These are phyloP conservation scores for Chelon auratus DNA, from an alignment of 2,797 vertebrate genomes.

Conservation along the genomic window DNA sequence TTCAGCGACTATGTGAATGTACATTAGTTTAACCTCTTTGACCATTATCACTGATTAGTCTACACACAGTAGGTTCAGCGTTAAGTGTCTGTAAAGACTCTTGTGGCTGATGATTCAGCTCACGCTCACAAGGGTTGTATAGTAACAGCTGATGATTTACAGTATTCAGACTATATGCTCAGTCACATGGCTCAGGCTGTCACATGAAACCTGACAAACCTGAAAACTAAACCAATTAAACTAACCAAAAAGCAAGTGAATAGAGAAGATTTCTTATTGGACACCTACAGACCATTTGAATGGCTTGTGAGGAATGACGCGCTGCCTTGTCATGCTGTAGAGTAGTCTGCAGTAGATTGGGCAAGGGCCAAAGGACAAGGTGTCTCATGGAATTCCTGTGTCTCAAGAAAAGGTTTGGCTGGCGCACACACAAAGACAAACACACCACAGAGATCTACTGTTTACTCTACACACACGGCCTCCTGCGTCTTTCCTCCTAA, in stretches of 20 bases:
- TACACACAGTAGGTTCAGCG: not conserved
- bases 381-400: conserved; percentile 57
- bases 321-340: not conserved
- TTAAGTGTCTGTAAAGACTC: conserved; percentile 4
- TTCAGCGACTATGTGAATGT: not conserved
- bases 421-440: conserved; percentile 12
- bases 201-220: conserved; percentile 25
- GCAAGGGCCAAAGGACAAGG: conserved; percentile 47
- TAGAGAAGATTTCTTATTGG: not conserved
- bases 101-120: not conserved
- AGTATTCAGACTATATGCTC: conserved; percentile 13
- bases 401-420: conserved; percentile 37
- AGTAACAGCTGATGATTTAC: not conserved
- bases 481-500: conserved; percentile 16
- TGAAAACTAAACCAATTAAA: not conserved
- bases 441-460: conserved; percentile 21
- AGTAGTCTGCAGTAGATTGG: conserved; percentile 39
- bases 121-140: too few species aligned
- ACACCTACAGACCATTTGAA: not conserved
- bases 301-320: not conserved
- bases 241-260: not conserved
- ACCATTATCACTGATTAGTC: not conserved
- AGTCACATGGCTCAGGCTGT: conserved; percentile 33
- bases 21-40: not conserved
- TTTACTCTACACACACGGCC: conserved; percentile 46